These are phyloP conservation scores for Nebria salina DNA, from an alignment of 2,888 invertebrate genomes.

Conservation along the genomic window DNA sequence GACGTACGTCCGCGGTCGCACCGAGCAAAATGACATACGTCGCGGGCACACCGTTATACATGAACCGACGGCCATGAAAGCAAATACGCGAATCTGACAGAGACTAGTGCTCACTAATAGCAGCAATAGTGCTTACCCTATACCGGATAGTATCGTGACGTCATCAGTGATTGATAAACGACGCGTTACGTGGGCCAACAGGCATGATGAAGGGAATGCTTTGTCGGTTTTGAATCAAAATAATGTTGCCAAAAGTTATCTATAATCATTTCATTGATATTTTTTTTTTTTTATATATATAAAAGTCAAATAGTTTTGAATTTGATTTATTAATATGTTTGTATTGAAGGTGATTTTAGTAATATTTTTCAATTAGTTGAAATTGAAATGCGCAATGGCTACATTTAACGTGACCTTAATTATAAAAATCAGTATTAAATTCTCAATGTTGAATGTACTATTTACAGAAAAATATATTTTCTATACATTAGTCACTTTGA, in stretches of 20 bases:
- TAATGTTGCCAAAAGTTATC: no score
- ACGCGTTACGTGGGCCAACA: slow-evolving; percentile 14
- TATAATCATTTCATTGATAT: no score
- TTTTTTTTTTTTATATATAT: no score
- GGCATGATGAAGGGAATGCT: background rate
- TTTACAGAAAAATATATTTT: background rate
- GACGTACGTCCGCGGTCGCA: slow-evolving; percentile 12
- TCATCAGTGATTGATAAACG: background rate
- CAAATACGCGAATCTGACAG: slow-evolving; percentile 18
- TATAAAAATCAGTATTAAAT: no score
- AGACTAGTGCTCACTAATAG: slow-evolving; percentile 8
- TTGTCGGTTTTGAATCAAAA: no score
- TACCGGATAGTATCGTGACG: background rate
- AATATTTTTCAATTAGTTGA: no score
- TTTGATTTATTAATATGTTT: no score
- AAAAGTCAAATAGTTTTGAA: no score
- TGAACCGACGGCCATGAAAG: background rate
- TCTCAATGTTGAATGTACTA: background rate
- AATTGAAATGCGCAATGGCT: no score
- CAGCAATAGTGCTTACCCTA: background rate
- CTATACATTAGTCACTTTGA: background rate
- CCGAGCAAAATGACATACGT: slow-evolving; percentile 2
- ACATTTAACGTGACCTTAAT: no score
- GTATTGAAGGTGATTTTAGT: no score
- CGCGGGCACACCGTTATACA: background rate